Base-by-base conservation (phyloP, 2,113 vertebrate genomes). In the Motacilla alba region DNA sequence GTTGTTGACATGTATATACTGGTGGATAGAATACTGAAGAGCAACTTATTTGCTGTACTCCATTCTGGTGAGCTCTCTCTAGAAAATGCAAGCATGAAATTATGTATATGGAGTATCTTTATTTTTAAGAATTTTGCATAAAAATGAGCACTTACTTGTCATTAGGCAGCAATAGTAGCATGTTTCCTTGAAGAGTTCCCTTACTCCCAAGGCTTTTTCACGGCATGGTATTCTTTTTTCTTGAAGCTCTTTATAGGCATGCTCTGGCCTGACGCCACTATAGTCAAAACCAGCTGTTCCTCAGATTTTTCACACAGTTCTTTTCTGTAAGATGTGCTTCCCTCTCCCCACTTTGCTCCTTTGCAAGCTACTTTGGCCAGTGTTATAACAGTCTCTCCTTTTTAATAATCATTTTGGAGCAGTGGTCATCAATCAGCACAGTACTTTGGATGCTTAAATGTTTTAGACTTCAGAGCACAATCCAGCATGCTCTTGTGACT, bases 161-260 rank as follows among this genome's bases (percentile, higher is more conserved):
- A 64, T 10, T 55, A 70, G 47, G 30, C 26, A 41, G 31, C 16
- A 77, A 10, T 15, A 62, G 14, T 26, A 70, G 33, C 23, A 23
- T 10, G 9, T 49, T 87, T 70, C 15, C 43, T 55, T 68, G 20
- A 62, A 88, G 31, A 56, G 13, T 20, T 41, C 6, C 55, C 59
- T 66, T 79, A 37, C 28, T 58, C 11, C 33, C 9, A 23, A 21
- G 55, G 14, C 12, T 85, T 27, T 87, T 6, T 53, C 1, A 23
- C 1, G 1, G 15, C 0, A 0, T 30, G 6, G 1, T 44, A 39
- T 58, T n/a, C 15, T 39, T 62, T 67, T 20, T 62, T n/a, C 43
- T 60, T 62, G 50, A 87, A 78, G 22, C 7, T 73, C 28, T 15
- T 15, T 23, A 6, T 6, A 30, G 30, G 6, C 2, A 8, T 43